Base-by-base conservation (phyloP, 2,797 vertebrate genomes). In the Aphelocoma californica region DNA sequence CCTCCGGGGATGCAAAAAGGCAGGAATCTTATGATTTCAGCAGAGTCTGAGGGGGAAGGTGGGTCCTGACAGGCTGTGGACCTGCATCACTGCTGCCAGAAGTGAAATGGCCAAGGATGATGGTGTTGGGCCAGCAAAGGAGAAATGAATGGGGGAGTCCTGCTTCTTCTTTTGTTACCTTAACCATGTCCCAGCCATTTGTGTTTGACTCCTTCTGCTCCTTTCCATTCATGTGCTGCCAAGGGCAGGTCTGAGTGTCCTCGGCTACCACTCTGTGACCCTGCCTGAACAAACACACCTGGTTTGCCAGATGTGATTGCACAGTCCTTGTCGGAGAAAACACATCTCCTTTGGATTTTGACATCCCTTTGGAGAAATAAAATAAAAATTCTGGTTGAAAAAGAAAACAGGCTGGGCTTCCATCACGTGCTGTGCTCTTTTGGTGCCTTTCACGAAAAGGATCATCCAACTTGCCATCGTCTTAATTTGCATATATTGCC, bases 221-320 rank as follows among this genome's bases (percentile, higher is more conserved):
- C 36, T 86, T 87, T 47, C 58, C 32, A 62, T 44, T 69, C 50
- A 29, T 20, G 8, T 48, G 18, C 23, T 70, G 42, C 53, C 53
- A 71, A 83, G 40, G 48, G 32, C 77, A 91, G 74, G 58, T 64
- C 81, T 81, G 40, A 12, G 12, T 94, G 79, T 56, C 25, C 81
- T 54, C 0, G 0, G 12, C 26, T 86, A 16, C 50, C 25, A 25
- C 23, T 2, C 5, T 44, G 34, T 93, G 75, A 77, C 60, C 47
- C 36, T 86, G 29, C 50, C 71, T 78, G 50, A 87, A 25, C 78
- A 94, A 92, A 89, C 54, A 81, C 81, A 84, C 61, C 53, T 87
- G 88, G 40, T 54, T 57, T 15, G 1, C 36, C 54, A 85, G 48
- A 71, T 58, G 54, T 44, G 58, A 83, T 48, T 66, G 5, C 34